Evolutionary conservation across 2,113 vertebrate species (phyloP).

Genomic region (Apeltes quadracus): DNA sequence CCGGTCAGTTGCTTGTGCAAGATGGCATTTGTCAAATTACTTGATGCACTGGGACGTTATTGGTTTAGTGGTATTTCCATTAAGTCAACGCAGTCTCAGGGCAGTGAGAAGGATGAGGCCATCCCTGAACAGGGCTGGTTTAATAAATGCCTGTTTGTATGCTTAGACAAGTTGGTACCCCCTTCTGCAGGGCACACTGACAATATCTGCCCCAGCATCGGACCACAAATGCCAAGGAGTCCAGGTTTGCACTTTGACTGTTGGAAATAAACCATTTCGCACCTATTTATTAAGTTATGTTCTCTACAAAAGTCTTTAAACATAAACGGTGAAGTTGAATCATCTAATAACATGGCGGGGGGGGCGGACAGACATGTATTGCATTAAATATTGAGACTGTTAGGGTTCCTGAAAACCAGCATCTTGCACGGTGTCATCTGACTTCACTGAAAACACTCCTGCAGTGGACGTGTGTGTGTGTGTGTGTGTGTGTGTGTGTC

Average conservation of each 20-base stretch:
- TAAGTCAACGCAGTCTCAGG: background rate
- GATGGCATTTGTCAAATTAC: background rate
- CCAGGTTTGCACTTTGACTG: background rate
- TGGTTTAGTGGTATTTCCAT: background rate
- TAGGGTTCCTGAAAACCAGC: conserved; percentile 24
- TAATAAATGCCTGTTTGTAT: conserved; percentile 5
- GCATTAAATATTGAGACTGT: background rate
- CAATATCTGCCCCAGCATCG: background rate
- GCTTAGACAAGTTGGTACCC: background rate
- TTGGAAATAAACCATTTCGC: background rate
- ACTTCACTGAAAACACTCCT: conserved; percentile 25
- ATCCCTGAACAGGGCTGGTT: background rate
- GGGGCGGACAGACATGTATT: background rate
- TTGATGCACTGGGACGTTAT: background rate
- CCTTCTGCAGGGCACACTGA: background rate
- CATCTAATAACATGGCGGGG: background rate
- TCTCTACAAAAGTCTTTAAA: background rate
- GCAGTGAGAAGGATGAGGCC: background rate
- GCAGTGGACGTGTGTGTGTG: background rate
- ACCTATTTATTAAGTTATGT: background rate
- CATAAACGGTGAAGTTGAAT: background rate
- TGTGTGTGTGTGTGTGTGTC: conserved; percentile 6
- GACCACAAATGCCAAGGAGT: background rate
- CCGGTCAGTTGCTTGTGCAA: background rate
- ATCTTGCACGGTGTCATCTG: conserved; percentile 35